These are phyloP conservation scores for Festucalex cinctus DNA, from an alignment of 2,113 vertebrate genomes.

Conservation along the genomic window DNA sequence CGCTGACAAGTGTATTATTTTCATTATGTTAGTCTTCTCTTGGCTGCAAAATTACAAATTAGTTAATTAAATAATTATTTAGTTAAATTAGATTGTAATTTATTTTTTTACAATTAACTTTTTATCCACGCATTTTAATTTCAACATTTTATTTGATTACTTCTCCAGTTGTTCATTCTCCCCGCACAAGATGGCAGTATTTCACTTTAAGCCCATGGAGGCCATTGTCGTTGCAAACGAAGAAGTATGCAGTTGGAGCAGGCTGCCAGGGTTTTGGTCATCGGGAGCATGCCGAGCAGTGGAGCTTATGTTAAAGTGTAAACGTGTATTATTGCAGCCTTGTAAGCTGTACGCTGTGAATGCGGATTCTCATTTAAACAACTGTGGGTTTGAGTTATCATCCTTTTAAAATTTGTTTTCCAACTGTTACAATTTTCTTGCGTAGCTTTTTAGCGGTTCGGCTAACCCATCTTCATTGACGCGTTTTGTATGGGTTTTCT, in stretches of 20 bases:
- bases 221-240: background rate
- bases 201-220: background rate
- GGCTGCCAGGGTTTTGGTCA: background rate
- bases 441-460: slow-evolving; percentile 39
- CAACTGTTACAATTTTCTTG: slow-evolving; percentile 7
- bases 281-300: slow-evolving; percentile 55
- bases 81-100: too few species aligned
- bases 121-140: too few species aligned
- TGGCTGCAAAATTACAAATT: too few species aligned
- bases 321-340: background rate
- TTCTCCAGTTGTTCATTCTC: background rate
- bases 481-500: slow-evolving; percentile 41
- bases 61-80: too few species aligned
- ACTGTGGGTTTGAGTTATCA: background rate
- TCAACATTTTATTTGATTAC: too few species aligned
- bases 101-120: too few species aligned
- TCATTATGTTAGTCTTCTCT: too few species aligned
- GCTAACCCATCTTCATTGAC: slow-evolving; percentile 51
- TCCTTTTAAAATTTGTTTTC: slow-evolving; percentile 7
- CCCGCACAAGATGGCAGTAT: background rate
- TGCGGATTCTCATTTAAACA: background rate
- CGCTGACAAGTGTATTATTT: too few species aligned
- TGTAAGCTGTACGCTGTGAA: background rate
- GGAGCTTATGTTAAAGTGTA: slow-evolving; percentile 47
- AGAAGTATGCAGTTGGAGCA: background rate